Evolutionary conservation across 2,888 invertebrate genomes (phyloP), one percentile per base, ranked within the genome.

Genomic region (Bruchidius siliquastri): DNA sequence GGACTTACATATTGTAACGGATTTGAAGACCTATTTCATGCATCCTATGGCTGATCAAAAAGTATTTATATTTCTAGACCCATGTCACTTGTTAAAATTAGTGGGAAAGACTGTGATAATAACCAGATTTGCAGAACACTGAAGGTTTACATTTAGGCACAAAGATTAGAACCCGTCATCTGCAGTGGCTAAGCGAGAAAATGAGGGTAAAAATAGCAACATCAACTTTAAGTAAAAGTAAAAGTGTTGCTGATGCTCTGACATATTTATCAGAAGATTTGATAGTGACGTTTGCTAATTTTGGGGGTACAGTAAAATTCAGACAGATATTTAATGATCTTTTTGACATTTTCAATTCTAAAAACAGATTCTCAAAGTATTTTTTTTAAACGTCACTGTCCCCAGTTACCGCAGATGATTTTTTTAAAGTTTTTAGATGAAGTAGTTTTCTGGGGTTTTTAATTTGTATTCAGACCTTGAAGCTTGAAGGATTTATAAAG

Each of bases 41-140:
- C 72, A 74, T 22, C 72, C 74, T 6, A 20, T 72, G 13, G 71
- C 74, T 30, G 74, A 76, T 68, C 71, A 78, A 22, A 70, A 74
- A 32, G 70, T 77, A 68, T 81, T 75, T 74, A 71, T 79, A n/a
- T 70, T 78, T 32, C 73, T 75, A 4, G 80, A 81, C 76, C 74
- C 78, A 20, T 77, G 76, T 67, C 81, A 81, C 71, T 81, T 82
- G 79, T 32, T 81, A 6, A 82, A 81, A 72, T 72, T 81, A 18
- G 72, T 77, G 20, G 72, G 81, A 72, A 82, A 18, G 73, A 77
- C 71, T 20, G 1, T n/a, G 70, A 76, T 22, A 73, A 77, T 69
- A 71, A 73, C 49, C n/a, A n/a, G 3, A 71, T 32, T 3, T 49
- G 21, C 66, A 49, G 26, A n/a, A 30, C 21, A 2, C 20, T 30